Evolutionary conservation across 1,140 invertebrate genomes (phyloP).

Genomic region (Drosophila carrolli): DNA sequence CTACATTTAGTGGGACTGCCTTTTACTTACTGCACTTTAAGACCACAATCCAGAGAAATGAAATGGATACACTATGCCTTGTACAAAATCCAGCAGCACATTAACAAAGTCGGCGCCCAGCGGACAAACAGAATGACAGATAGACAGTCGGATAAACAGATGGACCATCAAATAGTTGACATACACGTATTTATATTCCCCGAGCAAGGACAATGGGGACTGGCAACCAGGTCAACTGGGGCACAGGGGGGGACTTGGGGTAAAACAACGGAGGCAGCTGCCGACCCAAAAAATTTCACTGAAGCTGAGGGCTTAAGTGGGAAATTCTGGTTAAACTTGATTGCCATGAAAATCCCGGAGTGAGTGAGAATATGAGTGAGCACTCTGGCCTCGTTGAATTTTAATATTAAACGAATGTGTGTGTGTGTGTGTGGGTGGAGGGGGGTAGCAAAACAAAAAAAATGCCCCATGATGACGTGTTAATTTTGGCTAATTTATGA

Average conservation of each 20-base stretch:
- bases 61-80: conserved; percentile 16
- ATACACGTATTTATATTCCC: neutral
- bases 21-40: neutral
- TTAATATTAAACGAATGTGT: conserved; percentile 5
- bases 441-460: neutral
- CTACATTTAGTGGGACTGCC: neutral
- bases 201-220: conserved; percentile 21
- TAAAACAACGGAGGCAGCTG: neutral
- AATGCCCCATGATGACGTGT: conserved; percentile 18
- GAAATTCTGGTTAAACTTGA: conserved; percentile 2
- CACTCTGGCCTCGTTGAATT: conserved; percentile 1
- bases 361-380: neutral
- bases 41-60: neutral
- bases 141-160: conserved; percentile 20
- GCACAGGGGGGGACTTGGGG: too few relatives aligned
- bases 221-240: conserved; percentile 15
- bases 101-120: conserved; percentile 14
- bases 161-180: conserved; percentile 27
- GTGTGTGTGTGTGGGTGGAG: too few relatives aligned
- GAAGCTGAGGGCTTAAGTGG: conserved; percentile 5
- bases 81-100: conserved; percentile 6
- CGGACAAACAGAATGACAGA: conserved; percentile 30
- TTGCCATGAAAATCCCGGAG: neutral
- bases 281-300: conserved; percentile 1
- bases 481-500: conserved; percentile 39